Evolutionary conservation across 1,140 invertebrate genomes (phyloP).

Genomic region (Drosophila willistoni): DNA sequence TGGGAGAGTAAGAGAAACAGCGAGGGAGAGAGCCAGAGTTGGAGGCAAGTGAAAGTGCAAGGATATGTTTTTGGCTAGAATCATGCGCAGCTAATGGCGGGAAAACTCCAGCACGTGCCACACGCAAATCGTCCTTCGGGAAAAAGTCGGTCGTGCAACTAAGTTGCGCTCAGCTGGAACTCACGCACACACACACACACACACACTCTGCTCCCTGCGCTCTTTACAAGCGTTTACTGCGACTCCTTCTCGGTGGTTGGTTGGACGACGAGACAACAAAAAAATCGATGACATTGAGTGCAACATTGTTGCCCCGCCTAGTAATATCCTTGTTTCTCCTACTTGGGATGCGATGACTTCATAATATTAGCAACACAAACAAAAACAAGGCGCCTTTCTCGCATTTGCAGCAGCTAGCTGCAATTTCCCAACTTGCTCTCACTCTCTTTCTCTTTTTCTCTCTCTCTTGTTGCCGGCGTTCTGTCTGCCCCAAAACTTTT

Average conservation of each 20-base stretch:
- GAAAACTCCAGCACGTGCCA: slow-evolving; percentile 67
- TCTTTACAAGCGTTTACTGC: slow-evolving; percentile 50
- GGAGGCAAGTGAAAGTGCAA: slow-evolving; percentile 69
- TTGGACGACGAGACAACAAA: slow-evolving; percentile 25
- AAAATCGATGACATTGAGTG: slow-evolving; percentile 83
- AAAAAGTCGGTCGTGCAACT: slow-evolving; percentile 79
- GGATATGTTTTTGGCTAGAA: slow-evolving; percentile 39
- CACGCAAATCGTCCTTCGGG: slow-evolving; percentile 58
- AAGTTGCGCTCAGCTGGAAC: slow-evolving; percentile 68
- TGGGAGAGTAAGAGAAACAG: not conserved
- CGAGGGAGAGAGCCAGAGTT: slow-evolving; percentile 31
- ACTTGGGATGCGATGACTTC: slow-evolving; percentile 31
- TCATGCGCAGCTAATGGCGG: slow-evolving; percentile 65
- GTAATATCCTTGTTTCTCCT: slow-evolving; percentile 39
- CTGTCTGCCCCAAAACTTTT: slow-evolving; percentile 44
- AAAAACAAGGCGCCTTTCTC: slow-evolving; percentile 39
- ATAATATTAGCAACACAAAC: slow-evolving; percentile 69
- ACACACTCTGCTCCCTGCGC: slow-evolving; percentile 3
- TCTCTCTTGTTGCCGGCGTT: slow-evolving; percentile 39
- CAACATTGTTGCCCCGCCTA: slow-evolving; percentile 77
- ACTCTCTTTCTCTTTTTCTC: slow-evolving; percentile 34
- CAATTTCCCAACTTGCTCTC: slow-evolving; percentile 30
- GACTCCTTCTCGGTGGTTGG: slow-evolving; percentile 58
- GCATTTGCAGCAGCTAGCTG: not conserved
- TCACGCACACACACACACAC: too few relatives aligned